Conservation (phyloP, 2,113 vertebrate genomes). For the Phodopus roborovskii region DNA sequence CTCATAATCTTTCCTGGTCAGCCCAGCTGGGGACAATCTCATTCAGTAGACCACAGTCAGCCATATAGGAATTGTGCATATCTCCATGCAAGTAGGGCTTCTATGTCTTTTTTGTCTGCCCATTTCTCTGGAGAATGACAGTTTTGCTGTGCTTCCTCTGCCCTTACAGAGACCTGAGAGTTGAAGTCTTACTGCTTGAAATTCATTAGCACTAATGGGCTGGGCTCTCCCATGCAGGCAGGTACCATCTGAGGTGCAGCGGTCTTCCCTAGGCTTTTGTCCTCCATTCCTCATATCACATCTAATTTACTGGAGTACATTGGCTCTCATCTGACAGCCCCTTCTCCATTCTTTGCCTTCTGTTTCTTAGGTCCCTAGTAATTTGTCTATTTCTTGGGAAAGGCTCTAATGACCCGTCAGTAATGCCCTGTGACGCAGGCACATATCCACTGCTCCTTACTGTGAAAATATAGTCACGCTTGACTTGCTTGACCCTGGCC, state of each 20-base stretch:
- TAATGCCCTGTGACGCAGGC: neutral
- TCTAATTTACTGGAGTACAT: neutral
- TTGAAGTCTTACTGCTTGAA: neutral
- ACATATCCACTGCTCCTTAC: neutral
- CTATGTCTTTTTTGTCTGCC: neutral
- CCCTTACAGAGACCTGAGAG: neutral
- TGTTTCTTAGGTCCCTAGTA: neutral
- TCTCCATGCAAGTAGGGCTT: neutral
- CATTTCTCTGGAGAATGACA: neutral
- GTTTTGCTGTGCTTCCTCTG: neutral
- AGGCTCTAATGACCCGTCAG: too few species aligned
- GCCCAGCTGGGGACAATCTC: neutral
- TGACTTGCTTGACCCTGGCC: neutral
- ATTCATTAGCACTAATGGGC: neutral
- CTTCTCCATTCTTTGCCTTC: neutral
- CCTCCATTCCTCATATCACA: neutral
- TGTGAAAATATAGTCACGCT: too few species aligned
- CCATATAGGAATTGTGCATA: neutral
- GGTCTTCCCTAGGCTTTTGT: neutral
- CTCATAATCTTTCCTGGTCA: neutral
- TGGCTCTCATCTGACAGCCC: neutral
- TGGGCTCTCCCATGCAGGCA: neutral
- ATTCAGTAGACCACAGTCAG: neutral
- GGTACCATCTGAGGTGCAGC: neutral
- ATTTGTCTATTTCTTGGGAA: too few species aligned